Evolutionary conservation across 2,797 vertebrate species (phyloP).

Genomic region (Masticophis lateralis): DNA sequence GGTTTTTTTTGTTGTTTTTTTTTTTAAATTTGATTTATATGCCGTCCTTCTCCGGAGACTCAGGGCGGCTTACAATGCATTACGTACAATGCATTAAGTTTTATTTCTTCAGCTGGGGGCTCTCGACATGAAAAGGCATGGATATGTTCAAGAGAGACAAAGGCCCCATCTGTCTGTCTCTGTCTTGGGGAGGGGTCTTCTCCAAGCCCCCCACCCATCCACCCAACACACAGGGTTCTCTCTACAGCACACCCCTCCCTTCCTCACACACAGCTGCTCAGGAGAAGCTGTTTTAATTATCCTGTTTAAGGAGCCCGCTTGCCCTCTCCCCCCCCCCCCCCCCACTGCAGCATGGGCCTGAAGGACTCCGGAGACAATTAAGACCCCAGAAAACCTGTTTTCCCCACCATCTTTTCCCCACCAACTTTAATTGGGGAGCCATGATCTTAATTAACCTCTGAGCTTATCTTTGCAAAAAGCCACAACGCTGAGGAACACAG

Average conservation of each 20-base stretch:
- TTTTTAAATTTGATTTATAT: no score
- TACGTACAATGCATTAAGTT: not conserved
- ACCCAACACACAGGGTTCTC: rapidly evolving
- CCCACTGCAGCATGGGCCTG: conserved; percentile 1
- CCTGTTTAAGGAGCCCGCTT: conserved; percentile 22
- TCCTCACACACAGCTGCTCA: not conserved
- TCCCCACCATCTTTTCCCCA: conserved; percentile 25
- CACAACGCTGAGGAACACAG: not conserved
- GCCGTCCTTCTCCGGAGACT: no score
- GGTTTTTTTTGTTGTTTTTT: no score
- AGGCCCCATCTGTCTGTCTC: not conserved
- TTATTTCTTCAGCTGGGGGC: not conserved
- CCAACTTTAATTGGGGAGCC: conserved; percentile 50
- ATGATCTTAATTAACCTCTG: conserved; percentile 51
- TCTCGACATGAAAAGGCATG: not conserved
- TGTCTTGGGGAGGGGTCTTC: not conserved
- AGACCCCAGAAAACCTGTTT: conserved; percentile 37
- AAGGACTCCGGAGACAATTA: conserved; percentile 51
- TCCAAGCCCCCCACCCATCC: no score
- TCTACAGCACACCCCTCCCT: not conserved
- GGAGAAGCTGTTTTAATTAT: conserved; percentile 22
- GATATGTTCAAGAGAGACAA: not conserved
- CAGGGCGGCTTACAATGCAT: no score
- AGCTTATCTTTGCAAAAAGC: rapidly evolving
- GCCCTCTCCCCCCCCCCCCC: not conserved